Percentiles rank a stretch among this genome's conserved stretches.
phyloP scores from a whole-genome alignment of 2,888 invertebrate genomes.

The Congeria kusceri region DNA sequence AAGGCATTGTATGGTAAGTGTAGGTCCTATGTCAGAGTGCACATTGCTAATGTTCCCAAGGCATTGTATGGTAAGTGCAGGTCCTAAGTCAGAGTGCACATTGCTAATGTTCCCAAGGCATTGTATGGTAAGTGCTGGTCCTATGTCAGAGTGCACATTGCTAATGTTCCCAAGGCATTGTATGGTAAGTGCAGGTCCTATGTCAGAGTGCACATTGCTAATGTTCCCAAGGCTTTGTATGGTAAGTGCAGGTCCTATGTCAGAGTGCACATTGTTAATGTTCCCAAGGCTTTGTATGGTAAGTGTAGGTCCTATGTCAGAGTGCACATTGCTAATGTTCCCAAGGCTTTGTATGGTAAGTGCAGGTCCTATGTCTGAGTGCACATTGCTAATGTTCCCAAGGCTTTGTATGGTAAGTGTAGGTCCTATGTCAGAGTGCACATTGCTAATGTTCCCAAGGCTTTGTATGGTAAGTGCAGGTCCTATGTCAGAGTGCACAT shows the following conservation, averaged over 20 bases:
- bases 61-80: too few relatives aligned
- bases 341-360: too few relatives aligned
- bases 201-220: slow-evolving; percentile 92
- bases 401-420: too few relatives aligned
- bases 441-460: slow-evolving; percentile 91
- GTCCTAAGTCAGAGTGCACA: slow-evolving; percentile 92
- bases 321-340: slow-evolving; percentile 92
- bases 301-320: slow-evolving; percentile 94
- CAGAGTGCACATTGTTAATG: slow-evolving; percentile 91
- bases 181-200: too few relatives aligned
- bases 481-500: slow-evolving; percentile 94
- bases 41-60: slow-evolving; percentile 92
- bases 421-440: slow-evolving; percentile 94
- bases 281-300: too few relatives aligned
- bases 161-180: slow-evolving; percentile 92
- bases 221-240: slow-evolving; percentile 92
- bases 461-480: too few relatives aligned
- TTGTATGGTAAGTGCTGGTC: too few relatives aligned
- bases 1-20: too few relatives aligned
- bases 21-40: slow-evolving; percentile 93
- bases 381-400: slow-evolving; percentile 91
- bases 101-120: slow-evolving; percentile 92
- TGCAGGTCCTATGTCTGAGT: slow-evolving; percentile 94
- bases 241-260: slow-evolving; percentile 95
- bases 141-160: slow-evolving; percentile 93